phyloP scores from a whole-genome alignment of 2,113 vertebrate genomes.

The Cacatua alba region DNA sequence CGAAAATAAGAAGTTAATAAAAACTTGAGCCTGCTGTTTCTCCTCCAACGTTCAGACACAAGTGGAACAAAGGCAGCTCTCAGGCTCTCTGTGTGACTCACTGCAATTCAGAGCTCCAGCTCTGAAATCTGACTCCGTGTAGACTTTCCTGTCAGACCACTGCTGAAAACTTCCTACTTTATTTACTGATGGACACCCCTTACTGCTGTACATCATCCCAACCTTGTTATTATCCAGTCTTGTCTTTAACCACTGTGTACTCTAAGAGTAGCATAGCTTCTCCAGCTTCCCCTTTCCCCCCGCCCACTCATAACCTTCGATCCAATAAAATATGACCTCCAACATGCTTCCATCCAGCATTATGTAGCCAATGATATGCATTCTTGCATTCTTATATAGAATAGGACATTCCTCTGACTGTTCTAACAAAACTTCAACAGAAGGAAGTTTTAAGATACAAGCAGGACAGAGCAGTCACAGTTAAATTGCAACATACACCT shows the following conservation, averaged over 20 bases:
- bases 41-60: conserved; percentile 49
- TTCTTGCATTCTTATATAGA: neutral
- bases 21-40: conserved; percentile 54
- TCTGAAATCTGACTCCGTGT: conserved; percentile 71
- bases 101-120: conserved; percentile 50
- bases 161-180: conserved; percentile 37
- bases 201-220: neutral
- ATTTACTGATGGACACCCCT: neutral
- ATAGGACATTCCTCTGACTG: neutral
- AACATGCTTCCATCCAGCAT: neutral
- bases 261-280: neutral
- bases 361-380: neutral
- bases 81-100: conserved; percentile 71
- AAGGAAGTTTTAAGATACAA: neutral
- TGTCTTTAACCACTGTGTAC: neutral
- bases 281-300: neutral
- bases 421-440: neutral
- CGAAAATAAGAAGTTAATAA: conserved; percentile 31
- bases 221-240: neutral
- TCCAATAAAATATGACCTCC: neutral
- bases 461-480: neutral
- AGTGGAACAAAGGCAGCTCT: conserved; percentile 77
- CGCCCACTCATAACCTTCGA: neutral
- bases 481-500: neutral
- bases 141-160: conserved; percentile 50